Conservation (phyloP, 2,113 vertebrate genomes). For the Vimba vimba region DNA sequence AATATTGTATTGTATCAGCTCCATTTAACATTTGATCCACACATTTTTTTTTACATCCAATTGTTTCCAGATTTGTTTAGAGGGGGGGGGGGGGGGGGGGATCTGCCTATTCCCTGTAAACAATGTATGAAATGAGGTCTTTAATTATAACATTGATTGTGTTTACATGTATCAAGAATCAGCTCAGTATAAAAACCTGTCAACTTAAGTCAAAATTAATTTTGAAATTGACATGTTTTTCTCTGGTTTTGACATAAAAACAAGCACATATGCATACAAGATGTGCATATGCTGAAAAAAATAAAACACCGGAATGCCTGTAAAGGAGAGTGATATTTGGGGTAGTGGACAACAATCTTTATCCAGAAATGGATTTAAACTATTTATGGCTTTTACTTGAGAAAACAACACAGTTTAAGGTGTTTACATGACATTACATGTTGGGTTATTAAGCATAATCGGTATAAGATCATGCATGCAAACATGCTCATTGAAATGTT, state of each 20-base stretch:
- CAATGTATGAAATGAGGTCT: background rate
- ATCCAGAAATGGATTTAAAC: background rate
- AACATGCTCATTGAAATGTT: background rate
- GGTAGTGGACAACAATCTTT: background rate
- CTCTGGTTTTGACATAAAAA: background rate
- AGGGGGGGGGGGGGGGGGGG: too few relatives aligned
- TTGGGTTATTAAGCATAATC: background rate
- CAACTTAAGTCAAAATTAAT: conserved; percentile 5
- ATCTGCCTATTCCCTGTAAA: background rate
- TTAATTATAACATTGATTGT: conserved; percentile 1
- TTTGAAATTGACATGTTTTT: background rate
- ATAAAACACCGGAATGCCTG: background rate
- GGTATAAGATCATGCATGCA: background rate
- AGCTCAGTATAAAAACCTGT: background rate
- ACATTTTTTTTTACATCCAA: background rate
- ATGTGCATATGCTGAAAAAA: background rate
- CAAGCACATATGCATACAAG: background rate
- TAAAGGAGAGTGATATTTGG: background rate
- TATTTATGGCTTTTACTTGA: background rate
- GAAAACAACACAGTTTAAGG: background rate
- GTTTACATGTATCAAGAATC: background rate
- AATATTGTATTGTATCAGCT: background rate
- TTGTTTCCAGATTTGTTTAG: background rate
- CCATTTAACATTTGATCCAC: background rate
- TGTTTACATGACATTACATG: background rate